Percentiles rank a stretch among this genome's conserved stretches.
Conservation (phyloP, 2,113 vertebrate species). For the Paraplagusia blochii region DNA sequence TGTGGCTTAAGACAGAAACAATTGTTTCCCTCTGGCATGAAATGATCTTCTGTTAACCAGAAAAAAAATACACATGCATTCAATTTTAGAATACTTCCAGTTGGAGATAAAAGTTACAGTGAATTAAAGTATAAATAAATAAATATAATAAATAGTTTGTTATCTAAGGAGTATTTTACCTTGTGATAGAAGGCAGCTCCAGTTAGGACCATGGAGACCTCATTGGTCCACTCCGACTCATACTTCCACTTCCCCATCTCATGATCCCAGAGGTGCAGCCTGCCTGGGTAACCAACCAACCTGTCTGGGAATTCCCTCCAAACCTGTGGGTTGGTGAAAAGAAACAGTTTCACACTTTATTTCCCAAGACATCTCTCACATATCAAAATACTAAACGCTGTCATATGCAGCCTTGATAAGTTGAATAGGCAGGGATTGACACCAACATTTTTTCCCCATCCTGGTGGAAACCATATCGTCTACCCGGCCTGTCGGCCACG, state of each 20-base stretch:
- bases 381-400: not conserved
- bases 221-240: conserved; percentile 98
- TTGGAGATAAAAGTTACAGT: too few species aligned
- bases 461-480: conserved; percentile 12
- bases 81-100: too few species aligned
- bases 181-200: conserved; percentile 98
- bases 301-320: conserved; percentile 97
- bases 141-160: not conserved
- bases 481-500: conserved; percentile 43
- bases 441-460: conserved; percentile 21
- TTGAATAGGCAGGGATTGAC: conserved; percentile 15
- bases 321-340: conserved; percentile 74
- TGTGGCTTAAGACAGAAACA: too few species aligned
- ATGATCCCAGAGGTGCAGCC: conserved; percentile 97
- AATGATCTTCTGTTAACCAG: too few species aligned
- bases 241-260: conserved; percentile 99
- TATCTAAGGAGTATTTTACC: conserved; percentile 65
- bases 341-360: not conserved
- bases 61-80: too few species aligned
- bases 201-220: conserved; percentile 98
- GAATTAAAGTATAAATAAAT: too few species aligned
- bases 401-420: not conserved
- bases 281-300: conserved; percentile 93
- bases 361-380: not conserved
- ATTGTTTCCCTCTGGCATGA: too few species aligned